Percentiles rank a stretch among this genome's conserved stretches.
Conservation (phyloP, 1,140 invertebrate genomes). For the Hormaphis cornu region DNA sequence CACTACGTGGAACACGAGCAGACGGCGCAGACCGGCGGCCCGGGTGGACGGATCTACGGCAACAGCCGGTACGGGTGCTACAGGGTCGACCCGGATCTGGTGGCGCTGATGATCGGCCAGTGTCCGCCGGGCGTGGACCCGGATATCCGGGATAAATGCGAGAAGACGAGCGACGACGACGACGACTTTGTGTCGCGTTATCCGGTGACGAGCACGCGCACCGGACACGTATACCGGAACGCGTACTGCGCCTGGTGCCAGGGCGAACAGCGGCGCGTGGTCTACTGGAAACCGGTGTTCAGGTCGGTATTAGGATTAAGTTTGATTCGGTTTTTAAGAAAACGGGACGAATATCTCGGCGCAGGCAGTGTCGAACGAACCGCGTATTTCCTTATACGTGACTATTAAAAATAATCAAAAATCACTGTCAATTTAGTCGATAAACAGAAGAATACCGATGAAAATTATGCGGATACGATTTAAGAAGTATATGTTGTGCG, state of each 20-base stretch:
- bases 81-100: rapidly evolving
- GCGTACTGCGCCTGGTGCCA: constrained; percentile 13
- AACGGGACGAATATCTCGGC: too few relatives aligned
- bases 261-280: neutral
- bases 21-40: neutral
- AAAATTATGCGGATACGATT: too few relatives aligned
- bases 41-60: neutral
- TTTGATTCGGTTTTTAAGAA: too few relatives aligned
- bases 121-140: neutral
- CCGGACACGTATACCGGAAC: neutral
- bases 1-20: neutral
- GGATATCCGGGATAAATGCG: neutral
- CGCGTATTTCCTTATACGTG: too few relatives aligned
- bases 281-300: constrained; percentile 14
- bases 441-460: too few relatives aligned
- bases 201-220: neutral
- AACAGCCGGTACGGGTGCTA: constrained; percentile 4
- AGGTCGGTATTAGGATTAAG: too few relatives aligned
- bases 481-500: too few relatives aligned
- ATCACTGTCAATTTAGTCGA: too few relatives aligned
- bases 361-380: too few relatives aligned
- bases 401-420: too few relatives aligned
- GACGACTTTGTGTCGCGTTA: neutral
- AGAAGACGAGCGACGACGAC: neutral
- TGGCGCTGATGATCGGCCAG: neutral